A percentile compares a stretch with the other conserved stretches of the same genome.
These are phyloP conservation scores for Apamea epomidion DNA, from an alignment of 2,888 invertebrate genomes.

Conservation along the genomic window DNA sequence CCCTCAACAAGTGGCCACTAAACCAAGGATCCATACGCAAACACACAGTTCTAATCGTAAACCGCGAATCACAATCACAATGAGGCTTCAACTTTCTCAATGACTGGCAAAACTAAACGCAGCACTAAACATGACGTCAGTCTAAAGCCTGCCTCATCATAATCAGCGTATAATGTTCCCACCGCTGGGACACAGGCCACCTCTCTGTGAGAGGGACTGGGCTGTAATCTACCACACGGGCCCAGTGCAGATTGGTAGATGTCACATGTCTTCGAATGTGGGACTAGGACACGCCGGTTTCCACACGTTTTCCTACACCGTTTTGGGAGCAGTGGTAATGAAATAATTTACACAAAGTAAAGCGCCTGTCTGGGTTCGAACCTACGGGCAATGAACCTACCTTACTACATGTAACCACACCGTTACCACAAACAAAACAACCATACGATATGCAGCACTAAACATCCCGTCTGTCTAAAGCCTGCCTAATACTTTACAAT, in stretches of 20 bases:
- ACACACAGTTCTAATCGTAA: slow-evolving; percentile 38
- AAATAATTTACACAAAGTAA: neutral
- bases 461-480: slow-evolving; percentile 17
- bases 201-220: neutral
- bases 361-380: neutral
- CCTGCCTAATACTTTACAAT: slow-evolving; percentile 29
- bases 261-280: neutral
- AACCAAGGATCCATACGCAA: slow-evolving; percentile 29
- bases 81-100: neutral
- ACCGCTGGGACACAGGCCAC: neutral
- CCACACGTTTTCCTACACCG: neutral
- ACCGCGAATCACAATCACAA: slow-evolving; percentile 14
- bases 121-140: slow-evolving; percentile 13
- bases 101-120: slow-evolving; percentile 4
- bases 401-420: neutral
- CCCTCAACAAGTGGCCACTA: slow-evolving; percentile 52
- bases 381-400: neutral
- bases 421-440: neutral
- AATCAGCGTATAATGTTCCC: neutral
- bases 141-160: slow-evolving; percentile 4
- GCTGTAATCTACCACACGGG: neutral
- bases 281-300: neutral
- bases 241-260: neutral
- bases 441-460: neutral
- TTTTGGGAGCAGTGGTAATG: neutral